phyloP scores from a whole-genome alignment of 2,797 vertebrate genomes.

The Macroramphosus scolopax region DNA sequence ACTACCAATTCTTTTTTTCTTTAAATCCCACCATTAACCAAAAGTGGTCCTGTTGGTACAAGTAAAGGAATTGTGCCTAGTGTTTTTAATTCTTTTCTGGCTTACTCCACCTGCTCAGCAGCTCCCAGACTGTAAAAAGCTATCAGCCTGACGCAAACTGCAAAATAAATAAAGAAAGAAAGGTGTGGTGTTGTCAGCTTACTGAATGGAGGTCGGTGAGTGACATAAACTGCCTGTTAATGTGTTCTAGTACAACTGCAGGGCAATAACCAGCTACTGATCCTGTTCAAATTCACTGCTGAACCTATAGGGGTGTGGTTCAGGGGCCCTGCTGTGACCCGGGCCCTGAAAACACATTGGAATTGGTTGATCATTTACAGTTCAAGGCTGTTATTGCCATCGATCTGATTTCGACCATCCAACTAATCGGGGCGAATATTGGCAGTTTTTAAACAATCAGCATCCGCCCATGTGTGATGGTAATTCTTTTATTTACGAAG shows the following conservation, averaged over 20 bases:
- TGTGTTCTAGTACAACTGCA: slow-evolving; percentile 18
- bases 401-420: too few relatives aligned
- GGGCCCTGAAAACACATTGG: too few relatives aligned
- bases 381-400: too few relatives aligned
- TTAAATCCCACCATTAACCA: background rate
- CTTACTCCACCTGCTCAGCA: slow-evolving; percentile 41
- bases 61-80: background rate
- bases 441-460: too few relatives aligned
- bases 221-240: slow-evolving; percentile 30
- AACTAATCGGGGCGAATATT: too few relatives aligned
- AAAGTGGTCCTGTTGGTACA: background rate
- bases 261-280: slow-evolving; percentile 13
- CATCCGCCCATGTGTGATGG: too few relatives aligned
- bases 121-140: slow-evolving; percentile 25
- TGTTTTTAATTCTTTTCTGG: slow-evolving; percentile 3
- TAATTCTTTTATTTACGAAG: too few relatives aligned
- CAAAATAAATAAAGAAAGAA: slow-evolving; percentile 20
- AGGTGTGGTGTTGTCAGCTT: slow-evolving; percentile 48
- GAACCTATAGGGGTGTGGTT: too few relatives aligned
- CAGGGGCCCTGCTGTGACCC: too few relatives aligned
- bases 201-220: slow-evolving; percentile 18
- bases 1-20: too few relatives aligned
- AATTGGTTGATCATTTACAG: too few relatives aligned
- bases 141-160: slow-evolving; percentile 1
- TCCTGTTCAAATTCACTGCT: too few relatives aligned